These are phyloP conservation scores for Rhagologus leucostigma DNA, from an alignment of 2,113 vertebrate species.

Conservation along the genomic window DNA sequence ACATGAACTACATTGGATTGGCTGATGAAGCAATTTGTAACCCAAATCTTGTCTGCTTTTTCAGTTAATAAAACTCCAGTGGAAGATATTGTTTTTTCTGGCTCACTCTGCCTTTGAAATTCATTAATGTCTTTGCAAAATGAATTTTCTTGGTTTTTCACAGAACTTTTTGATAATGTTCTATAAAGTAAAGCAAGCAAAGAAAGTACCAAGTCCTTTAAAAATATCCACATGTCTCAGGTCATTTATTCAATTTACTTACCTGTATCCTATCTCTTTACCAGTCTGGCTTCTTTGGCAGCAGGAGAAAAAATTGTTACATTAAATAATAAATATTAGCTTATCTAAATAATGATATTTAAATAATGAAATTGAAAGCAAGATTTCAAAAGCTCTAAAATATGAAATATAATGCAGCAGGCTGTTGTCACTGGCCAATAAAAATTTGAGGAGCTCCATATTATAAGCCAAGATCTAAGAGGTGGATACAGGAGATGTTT, in stretches of 20 bases:
- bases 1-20: neutral
- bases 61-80: neutral
- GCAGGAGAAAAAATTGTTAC: neutral
- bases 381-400: neutral
- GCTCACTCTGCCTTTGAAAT: neutral
- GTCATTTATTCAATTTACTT: neutral
- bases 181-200: neutral
- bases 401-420: neutral
- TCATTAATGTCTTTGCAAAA: neutral
- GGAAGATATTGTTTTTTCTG: neutral
- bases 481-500: rapidly evolving
- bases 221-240: neutral
- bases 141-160: neutral
- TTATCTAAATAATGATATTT: neutral
- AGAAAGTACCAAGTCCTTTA: neutral
- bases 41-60: neutral
- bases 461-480: neutral
- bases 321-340: neutral
- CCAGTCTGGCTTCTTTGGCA: neutral
- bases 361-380: neutral
- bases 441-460: neutral
- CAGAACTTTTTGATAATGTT: neutral
- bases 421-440: neutral
- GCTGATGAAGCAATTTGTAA: neutral
- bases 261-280: neutral